Base-by-base conservation (phyloP, 2,888 invertebrate genomes). In the Acholoe squamosa region DNA sequence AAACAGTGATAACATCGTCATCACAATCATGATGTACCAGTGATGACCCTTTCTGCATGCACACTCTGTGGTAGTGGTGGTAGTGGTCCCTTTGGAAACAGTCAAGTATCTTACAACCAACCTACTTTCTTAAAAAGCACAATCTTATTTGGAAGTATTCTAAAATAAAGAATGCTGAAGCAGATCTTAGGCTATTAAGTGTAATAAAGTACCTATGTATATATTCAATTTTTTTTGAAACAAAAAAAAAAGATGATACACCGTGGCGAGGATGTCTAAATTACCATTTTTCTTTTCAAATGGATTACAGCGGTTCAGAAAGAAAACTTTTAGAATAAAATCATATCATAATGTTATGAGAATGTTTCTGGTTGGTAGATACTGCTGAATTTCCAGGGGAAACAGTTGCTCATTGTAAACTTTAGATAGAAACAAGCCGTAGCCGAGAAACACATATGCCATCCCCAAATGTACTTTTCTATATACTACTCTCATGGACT, bases 1-100 rank as follows among this genome's bases (percentile, higher is more conserved):
- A 28, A 33, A 28, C 34, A 77, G 61, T 61, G 61, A 61, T 61
- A 61, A 61, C 61, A 61, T n/a, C 61, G 19, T n/a, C 61, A 61
- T n/a, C 19, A 61, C 3, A 3, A n/a, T 61, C 19, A 61, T 19
- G 19, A n/a, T 61, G 22, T n/a, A 61, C 3, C 71, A 28, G 71
- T 71, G 71, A 28, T 28, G 28, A 28, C 84, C 84, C 43, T 77
- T 84, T 84, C 84, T 84, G 84, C 84, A 84, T 84, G 84, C 84
- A 84, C 84, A 84, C 84, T 33, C 51, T 84, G 16, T 25, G 43
- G 25, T 71, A 10, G 43, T 43, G 43, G 43, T 43, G 43, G 43
- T 43, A 10, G 43, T 43, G 43, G 43, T 61, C 61, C 71, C 61
- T n/a, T 61, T n/a, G 61, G 22, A 61, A 61, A 61, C 71, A 71